A percentile compares a stretch with the other conserved stretches of the same genome.
phyloP scores from a whole-genome alignment of 2,888 invertebrate genomes.

The Drosophila barbarae region DNA sequence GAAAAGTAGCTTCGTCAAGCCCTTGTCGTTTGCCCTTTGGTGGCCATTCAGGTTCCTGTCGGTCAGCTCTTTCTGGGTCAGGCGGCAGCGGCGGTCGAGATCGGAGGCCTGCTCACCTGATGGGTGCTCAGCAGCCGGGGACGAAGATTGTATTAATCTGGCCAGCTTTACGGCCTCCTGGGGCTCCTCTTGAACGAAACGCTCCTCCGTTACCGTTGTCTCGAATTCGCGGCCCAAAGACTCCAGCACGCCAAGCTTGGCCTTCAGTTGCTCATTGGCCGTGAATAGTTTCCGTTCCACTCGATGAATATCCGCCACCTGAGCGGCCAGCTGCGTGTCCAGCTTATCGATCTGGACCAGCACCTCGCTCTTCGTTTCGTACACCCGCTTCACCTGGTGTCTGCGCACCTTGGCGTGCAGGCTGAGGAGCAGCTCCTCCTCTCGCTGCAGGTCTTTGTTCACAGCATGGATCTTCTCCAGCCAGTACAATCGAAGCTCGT shows the following conservation, averaged over 20 bases:
- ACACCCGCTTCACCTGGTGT: conserved; percentile 78
- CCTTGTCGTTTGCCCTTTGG: conserved; percentile 10
- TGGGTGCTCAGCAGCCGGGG: not conserved
- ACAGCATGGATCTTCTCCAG: conserved; percentile 87
- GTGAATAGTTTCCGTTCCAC: conserved; percentile 81
- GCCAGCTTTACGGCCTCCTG: conserved; percentile 3
- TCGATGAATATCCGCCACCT: conserved; percentile 81
- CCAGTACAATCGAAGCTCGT: conserved; percentile 83
- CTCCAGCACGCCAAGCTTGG: conserved; percentile 81
- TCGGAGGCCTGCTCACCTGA: not conserved
- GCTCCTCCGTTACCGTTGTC: conserved; percentile 5
- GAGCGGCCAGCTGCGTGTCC: conserved; percentile 81
- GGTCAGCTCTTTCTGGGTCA: conserved; percentile 6
- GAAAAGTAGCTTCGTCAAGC: conserved; percentile 17
- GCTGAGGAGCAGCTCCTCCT: conserved; percentile 86
- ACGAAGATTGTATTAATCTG: conserved; percentile 8
- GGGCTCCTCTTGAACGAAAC: conserved; percentile 2
- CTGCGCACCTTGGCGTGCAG: conserved; percentile 84
- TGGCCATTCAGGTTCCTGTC: conserved; percentile 21
- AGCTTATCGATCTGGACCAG: conserved; percentile 77
- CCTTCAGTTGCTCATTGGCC: conserved; percentile 81
- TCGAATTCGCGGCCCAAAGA: conserved; percentile 81
- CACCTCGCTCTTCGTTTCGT: conserved; percentile 72
- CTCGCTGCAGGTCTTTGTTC: conserved; percentile 86
- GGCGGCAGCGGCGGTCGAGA: not conserved